Conservation (phyloP, 2,113 vertebrate genomes). For the Zosterops hypoxanthus region DNA sequence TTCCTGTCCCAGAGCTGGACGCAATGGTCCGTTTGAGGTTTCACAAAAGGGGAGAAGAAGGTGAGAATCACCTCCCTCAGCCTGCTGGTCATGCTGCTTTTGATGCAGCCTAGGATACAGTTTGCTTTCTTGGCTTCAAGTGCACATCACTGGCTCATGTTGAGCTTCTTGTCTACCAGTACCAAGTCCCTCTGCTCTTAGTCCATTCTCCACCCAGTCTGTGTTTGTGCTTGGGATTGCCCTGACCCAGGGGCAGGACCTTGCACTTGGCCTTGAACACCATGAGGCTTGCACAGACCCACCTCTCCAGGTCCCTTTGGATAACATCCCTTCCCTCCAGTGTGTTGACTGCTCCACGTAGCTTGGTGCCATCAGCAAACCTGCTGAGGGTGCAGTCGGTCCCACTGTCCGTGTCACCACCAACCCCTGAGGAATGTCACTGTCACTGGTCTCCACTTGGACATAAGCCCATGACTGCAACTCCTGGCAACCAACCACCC, state of each 20-base stretch:
- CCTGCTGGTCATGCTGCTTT: neutral
- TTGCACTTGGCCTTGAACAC: neutral
- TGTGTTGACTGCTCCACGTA: rapidly evolving
- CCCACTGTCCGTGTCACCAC: rapidly evolving
- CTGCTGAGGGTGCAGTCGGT: neutral
- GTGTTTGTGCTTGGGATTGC: neutral
- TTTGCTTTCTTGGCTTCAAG: neutral
- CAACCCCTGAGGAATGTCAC: neutral
- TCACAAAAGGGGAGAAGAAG: neutral
- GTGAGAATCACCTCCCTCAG: neutral
- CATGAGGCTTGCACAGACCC: neutral
- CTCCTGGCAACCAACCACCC: neutral
- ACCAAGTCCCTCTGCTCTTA: neutral
- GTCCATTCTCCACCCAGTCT: neutral
- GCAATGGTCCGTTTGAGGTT: rapidly evolving
- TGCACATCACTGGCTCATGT: neutral
- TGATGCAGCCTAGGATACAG: neutral
- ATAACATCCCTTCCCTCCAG: neutral
- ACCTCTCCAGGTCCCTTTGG: neutral
- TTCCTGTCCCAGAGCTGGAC: neutral
- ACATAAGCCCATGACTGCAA: neutral
- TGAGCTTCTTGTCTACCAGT: neutral
- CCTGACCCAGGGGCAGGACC: rapidly evolving
- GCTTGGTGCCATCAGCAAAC: too few relatives aligned
- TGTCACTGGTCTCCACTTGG: neutral